These are phyloP conservation scores for Trissonchulus latispiculum DNA, from an alignment of 2,888 invertebrate species.

Conservation along the genomic window DNA sequence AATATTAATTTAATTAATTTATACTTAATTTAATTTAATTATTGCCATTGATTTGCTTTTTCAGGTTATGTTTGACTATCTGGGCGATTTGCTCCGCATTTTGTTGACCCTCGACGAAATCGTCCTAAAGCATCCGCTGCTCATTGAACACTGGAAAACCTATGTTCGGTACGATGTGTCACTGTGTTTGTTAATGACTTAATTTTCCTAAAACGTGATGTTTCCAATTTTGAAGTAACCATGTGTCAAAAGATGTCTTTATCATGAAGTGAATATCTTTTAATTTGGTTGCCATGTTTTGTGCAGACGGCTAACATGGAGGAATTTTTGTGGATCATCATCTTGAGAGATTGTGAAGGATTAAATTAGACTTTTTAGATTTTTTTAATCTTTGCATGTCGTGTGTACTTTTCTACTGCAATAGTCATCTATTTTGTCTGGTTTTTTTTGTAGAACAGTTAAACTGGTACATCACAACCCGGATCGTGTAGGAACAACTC, in stretches of 20 bases:
- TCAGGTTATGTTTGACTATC: conserved; percentile 44
- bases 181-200: too few species aligned
- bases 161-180: conserved; percentile 66
- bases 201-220: too few species aligned
- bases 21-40: background rate
- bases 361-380: too few species aligned
- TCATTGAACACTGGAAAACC: conserved; percentile 63
- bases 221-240: too few species aligned
- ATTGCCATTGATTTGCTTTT: background rate
- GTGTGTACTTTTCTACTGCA: background rate
- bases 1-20: background rate
- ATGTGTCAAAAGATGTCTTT: too few species aligned
- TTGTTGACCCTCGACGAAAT: conserved; percentile 59
- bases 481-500: conserved; percentile 54
- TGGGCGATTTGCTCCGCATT: conserved; percentile 50
- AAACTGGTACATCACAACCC: conserved; percentile 59
- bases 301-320: too few species aligned
- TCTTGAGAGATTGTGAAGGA: too few species aligned
- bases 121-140: conserved; percentile 52
- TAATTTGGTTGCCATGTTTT: too few species aligned
- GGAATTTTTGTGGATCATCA: too few species aligned
- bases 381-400: background rate
- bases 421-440: background rate
- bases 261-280: too few species aligned
- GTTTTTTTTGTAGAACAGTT: conserved; percentile 44